Evolutionary conservation across 2,113 vertebrate species (phyloP).

Genomic region (Crotalus tigris): DNA sequence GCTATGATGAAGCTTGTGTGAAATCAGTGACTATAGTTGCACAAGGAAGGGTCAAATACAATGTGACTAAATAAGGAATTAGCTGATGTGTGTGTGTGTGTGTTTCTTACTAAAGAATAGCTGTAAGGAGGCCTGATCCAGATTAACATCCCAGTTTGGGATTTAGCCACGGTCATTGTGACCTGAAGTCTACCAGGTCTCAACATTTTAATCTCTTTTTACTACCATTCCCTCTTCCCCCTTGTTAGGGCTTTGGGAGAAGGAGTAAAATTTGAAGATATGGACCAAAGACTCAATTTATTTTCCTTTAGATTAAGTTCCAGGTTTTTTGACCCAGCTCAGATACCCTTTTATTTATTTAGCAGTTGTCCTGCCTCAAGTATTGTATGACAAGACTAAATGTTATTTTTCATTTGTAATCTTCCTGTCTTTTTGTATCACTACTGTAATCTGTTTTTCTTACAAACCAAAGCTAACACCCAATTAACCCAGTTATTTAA

Average conservation of each 20-base stretch:
- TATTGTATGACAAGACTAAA: not conserved
- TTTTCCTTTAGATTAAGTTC: not conserved
- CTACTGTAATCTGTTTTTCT: not conserved
- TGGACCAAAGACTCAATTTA: not conserved
- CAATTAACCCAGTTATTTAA: not conserved
- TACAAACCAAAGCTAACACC: not conserved
- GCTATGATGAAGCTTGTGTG: not conserved
- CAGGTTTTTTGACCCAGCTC: not conserved
- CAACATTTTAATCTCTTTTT: not conserved
- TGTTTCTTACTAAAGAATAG: not conserved
- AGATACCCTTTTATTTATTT: not conserved
- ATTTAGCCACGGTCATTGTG: not conserved
- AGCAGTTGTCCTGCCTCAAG: not conserved
- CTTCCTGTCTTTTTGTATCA: not conserved
- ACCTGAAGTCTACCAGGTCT: not conserved
- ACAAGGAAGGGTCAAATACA: not conserved
- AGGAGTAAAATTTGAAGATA: not conserved
- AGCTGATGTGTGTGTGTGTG: not conserved
- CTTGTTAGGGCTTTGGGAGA: not conserved
- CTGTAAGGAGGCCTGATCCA: not conserved
- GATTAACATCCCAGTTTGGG: not conserved
- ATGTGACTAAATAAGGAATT: not conserved
- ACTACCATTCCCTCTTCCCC: not conserved
- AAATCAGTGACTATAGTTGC: not conserved
- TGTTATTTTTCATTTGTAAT: not conserved